These are phyloP conservation scores for Drosophila carrolli DNA, from an alignment of 1,140 invertebrate species.

Conservation along the genomic window DNA sequence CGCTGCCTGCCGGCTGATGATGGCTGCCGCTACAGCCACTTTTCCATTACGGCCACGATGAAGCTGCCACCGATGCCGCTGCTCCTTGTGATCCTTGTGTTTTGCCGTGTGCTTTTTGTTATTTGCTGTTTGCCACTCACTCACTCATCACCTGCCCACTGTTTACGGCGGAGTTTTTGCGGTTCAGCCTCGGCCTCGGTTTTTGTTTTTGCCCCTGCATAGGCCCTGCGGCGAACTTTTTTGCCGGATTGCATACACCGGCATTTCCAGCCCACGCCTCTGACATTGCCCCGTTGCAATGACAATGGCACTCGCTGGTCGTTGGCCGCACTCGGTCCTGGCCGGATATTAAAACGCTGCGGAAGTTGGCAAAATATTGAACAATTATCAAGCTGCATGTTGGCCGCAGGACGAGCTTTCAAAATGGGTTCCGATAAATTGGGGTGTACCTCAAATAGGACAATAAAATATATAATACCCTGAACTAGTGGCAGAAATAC, in stretches of 20 bases:
- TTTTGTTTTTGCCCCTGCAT: conserved; percentile 28
- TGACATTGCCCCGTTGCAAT: conserved; percentile 77
- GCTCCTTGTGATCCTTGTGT: conserved; percentile 20
- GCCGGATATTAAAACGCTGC: conserved; percentile 67
- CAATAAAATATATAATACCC: background rate
- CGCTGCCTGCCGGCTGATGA: conserved; percentile 62
- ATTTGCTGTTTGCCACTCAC: conserved; percentile 75
- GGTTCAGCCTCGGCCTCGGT: conserved; percentile 17
- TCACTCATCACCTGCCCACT: conserved; percentile 59
- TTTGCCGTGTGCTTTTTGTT: conserved; percentile 80
- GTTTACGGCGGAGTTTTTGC: conserved; percentile 62
- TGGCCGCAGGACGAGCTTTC: background rate
- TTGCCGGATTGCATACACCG: conserved; percentile 3
- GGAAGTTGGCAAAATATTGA: conserved; percentile 67
- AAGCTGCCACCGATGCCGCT: background rate
- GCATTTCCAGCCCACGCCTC: conserved; percentile 59
- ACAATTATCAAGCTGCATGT: conserved; percentile 42
- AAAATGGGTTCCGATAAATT: background rate
- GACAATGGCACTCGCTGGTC: conserved; percentile 68
- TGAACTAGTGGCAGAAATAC: too few relatives aligned
- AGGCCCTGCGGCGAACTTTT: conserved; percentile 20
- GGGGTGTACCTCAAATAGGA: background rate
- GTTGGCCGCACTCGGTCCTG: conserved; percentile 49
- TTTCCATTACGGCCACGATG: conserved; percentile 15
- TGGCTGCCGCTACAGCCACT: conserved; percentile 34